Percentiles rank a stretch among this genome's conserved stretches.
These are phyloP conservation scores for Laspeyria flexula DNA, from an alignment of 2,888 invertebrate genomes.

Conservation along the genomic window DNA sequence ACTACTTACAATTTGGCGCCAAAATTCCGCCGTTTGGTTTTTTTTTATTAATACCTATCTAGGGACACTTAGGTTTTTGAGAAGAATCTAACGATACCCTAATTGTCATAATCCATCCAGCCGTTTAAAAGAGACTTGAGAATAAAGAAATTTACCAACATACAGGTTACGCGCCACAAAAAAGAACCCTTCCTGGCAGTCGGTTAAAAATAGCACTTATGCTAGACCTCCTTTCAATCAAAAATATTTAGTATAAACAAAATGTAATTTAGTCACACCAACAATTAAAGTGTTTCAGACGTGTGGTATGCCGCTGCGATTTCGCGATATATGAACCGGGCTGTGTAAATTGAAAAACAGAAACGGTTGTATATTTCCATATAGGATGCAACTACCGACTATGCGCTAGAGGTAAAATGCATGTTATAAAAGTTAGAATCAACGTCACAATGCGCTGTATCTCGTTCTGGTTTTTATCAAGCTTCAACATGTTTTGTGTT, in stretches of 20 bases:
- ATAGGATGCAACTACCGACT: conserved; percentile 3
- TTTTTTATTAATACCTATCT: too few species aligned
- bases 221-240: conserved; percentile 2
- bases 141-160: too few species aligned
- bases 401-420: conserved; percentile 4
- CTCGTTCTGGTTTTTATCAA: neutral
- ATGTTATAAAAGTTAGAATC: conserved; percentile 4
- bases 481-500: neutral
- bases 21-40: too few species aligned
- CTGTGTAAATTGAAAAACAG: conserved; percentile 30
- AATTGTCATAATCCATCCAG: too few species aligned
- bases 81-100: too few species aligned
- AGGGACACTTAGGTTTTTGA: too few species aligned
- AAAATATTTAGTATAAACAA: conserved; percentile 6
- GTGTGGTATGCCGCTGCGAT: conserved; percentile 3
- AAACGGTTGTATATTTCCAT: conserved; percentile 9
- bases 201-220: too few species aligned
- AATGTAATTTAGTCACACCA: conserved; percentile 28
- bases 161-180: too few species aligned
- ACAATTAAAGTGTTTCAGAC: conserved; percentile 12
- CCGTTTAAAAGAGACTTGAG: too few species aligned
- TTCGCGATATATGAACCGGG: conserved; percentile 15
- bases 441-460: conserved; percentile 2
- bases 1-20: too few species aligned
- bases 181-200: too few species aligned